These are phyloP conservation scores for Bombus difficillimus DNA, from an alignment of 1,140 invertebrate genomes.

Conservation along the genomic window DNA sequence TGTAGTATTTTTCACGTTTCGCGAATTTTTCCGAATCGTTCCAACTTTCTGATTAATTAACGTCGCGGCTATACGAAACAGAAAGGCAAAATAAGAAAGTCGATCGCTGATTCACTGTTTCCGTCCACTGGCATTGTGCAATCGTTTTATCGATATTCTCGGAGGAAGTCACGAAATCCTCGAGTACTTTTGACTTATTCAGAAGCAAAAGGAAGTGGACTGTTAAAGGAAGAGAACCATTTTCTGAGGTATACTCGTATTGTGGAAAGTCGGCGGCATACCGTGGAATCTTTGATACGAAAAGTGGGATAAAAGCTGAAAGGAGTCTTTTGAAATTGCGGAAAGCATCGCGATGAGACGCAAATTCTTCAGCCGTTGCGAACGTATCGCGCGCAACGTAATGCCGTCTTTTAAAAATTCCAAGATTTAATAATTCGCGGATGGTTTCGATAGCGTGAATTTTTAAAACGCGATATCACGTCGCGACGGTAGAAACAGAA, in stretches of 20 bases:
- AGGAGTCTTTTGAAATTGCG: not conserved
- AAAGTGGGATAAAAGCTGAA: not conserved
- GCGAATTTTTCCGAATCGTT: not conserved
- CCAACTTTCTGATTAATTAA: not conserved
- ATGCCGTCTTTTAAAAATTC: too few species aligned
- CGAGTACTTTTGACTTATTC: not conserved
- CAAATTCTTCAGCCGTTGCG: too few species aligned
- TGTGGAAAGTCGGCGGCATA: not conserved
- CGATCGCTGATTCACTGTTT: not conserved
- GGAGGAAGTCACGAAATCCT: not conserved
- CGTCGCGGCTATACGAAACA: not conserved
- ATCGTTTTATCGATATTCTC: not conserved
- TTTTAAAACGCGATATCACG: too few species aligned
- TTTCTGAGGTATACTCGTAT: not conserved
- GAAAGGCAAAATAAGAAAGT: not conserved
- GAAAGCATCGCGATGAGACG: too few species aligned
- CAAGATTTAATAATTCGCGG: too few species aligned
- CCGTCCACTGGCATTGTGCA: not conserved
- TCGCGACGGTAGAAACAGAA: too few species aligned
- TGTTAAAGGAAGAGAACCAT: not conserved
- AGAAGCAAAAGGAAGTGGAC: not conserved
- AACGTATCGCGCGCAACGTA: too few species aligned
- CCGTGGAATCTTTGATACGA: not conserved
- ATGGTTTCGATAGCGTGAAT: too few species aligned
- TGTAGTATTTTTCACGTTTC: too few species aligned